Evolutionary conservation across 2,888 invertebrate species (phyloP).

Genomic region (Siphlonurus alternatus): DNA sequence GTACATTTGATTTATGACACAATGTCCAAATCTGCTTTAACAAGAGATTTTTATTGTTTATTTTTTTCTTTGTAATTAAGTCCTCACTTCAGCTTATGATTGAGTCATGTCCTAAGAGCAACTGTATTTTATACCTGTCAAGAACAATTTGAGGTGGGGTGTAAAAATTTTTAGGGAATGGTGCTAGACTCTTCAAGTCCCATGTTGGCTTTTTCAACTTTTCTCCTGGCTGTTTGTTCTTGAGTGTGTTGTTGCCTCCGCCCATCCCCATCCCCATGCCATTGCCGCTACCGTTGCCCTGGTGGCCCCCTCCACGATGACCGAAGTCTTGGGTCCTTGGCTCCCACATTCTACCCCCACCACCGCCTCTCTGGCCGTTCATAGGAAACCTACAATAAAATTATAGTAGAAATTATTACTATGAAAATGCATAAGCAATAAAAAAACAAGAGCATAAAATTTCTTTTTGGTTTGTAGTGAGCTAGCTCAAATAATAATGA

Average conservation of each 20-base stretch:
- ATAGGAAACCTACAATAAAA: not conserved
- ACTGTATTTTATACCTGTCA: too few species aligned
- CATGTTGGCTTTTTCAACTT: not conserved
- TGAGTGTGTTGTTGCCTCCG: not conserved
- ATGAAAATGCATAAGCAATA: not conserved
- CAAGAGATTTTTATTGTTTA: too few species aligned
- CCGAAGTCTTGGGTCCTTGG: not conserved
- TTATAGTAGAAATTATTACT: too few species aligned
- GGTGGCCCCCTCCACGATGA: not conserved
- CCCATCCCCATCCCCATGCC: not conserved
- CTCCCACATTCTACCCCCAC: not conserved
- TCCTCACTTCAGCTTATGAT: too few species aligned
- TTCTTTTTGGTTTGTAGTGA: too few species aligned
- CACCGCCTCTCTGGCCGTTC: not conserved
- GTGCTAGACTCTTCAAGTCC: not conserved
- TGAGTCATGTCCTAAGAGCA: too few species aligned
- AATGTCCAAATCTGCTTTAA: too few species aligned
- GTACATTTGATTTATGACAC: too few species aligned
- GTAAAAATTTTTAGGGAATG: constrained; percentile 1
- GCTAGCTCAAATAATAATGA: too few species aligned
- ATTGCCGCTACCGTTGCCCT: not conserved
- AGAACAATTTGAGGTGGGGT: not conserved
- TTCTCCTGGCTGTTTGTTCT: not conserved
- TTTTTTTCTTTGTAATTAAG: too few species aligned
- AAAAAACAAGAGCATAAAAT: not conserved